A percentile compares a stretch with the other conserved stretches of the same genome.
Conservation (phyloP, 2,797 vertebrate genomes). For the Mionectes olivaceus region DNA sequence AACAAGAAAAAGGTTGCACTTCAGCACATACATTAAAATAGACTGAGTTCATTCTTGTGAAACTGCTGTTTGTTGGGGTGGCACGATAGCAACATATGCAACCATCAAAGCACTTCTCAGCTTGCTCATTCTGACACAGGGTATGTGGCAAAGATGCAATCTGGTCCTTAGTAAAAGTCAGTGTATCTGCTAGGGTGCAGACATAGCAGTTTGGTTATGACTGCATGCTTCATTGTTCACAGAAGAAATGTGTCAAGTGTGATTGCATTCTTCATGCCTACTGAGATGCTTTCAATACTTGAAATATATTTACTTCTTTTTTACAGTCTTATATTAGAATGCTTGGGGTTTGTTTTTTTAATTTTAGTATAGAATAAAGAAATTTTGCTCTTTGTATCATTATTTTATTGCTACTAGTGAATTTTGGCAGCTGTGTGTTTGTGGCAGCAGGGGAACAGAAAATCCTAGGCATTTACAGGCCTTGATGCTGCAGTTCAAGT, state of each 20-base stretch:
- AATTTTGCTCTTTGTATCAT: neutral
- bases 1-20: neutral
- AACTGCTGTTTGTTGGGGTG: neutral
- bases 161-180: slow-evolving; percentile 41
- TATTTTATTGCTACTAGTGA: neutral
- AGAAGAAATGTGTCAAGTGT: neutral
- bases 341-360: neutral
- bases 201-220: slow-evolving; percentile 28
- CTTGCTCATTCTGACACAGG: slow-evolving; percentile 38
- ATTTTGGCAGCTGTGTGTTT: neutral
- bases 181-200: slow-evolving; percentile 2
- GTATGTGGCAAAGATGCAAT: slow-evolving; percentile 51
- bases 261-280: neutral
- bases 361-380: neutral
- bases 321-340: neutral
- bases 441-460: neutral
- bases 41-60: neutral
- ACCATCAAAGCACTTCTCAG: slow-evolving; percentile 46
- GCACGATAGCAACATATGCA: slow-evolving; percentile 33
- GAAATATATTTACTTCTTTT: neutral
- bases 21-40: neutral
- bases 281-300: neutral
- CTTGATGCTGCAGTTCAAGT: neutral
- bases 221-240: slow-evolving; percentile 45
- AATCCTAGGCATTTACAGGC: neutral